Conservation (phyloP, 2,113 vertebrate genomes). For the Nibea coibor region DNA sequence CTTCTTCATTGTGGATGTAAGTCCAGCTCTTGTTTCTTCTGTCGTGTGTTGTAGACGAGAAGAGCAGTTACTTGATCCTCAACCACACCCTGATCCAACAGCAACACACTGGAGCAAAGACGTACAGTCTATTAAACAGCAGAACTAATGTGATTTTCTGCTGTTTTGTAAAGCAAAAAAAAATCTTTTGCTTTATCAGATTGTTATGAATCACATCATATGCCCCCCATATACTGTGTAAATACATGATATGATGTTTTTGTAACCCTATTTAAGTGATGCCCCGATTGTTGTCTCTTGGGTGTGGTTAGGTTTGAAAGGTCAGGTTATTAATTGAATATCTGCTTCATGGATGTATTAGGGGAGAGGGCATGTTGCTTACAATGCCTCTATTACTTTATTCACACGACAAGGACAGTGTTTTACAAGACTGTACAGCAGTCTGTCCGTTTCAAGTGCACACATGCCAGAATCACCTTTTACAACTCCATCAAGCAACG, state of each 20-base stretch:
- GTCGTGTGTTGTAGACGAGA: slow-evolving; percentile 24
- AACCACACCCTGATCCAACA: slow-evolving; percentile 60
- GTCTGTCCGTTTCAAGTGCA: slow-evolving; percentile 56
- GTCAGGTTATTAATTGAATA: slow-evolving; percentile 34
- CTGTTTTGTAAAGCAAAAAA: neutral
- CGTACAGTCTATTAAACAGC: neutral
- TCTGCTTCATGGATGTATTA: slow-evolving; percentile 55
- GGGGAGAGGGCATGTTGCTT: slow-evolving; percentile 55
- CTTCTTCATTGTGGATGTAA: slow-evolving; percentile 99
- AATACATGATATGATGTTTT: slow-evolving; percentile 3
- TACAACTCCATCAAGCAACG: slow-evolving; percentile 65
- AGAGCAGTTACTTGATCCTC: slow-evolving; percentile 12
- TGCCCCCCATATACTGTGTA: neutral
- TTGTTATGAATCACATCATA: neutral
- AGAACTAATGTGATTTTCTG: slow-evolving; percentile 9
- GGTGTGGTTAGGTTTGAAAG: slow-evolving; percentile 68
- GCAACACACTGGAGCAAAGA: slow-evolving; percentile 4
- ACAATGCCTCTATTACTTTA: neutral
- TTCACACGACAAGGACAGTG: slow-evolving; percentile 28
- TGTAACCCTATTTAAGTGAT: neutral
- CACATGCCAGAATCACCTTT: slow-evolving; percentile 70
- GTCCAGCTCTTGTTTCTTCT: slow-evolving; percentile 72
- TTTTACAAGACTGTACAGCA: slow-evolving; percentile 51
- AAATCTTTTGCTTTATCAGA: neutral
- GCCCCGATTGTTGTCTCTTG: slow-evolving; percentile 38